phyloP scores from a whole-genome alignment of 1,140 invertebrate species.

The Danaus plexippus region DNA sequence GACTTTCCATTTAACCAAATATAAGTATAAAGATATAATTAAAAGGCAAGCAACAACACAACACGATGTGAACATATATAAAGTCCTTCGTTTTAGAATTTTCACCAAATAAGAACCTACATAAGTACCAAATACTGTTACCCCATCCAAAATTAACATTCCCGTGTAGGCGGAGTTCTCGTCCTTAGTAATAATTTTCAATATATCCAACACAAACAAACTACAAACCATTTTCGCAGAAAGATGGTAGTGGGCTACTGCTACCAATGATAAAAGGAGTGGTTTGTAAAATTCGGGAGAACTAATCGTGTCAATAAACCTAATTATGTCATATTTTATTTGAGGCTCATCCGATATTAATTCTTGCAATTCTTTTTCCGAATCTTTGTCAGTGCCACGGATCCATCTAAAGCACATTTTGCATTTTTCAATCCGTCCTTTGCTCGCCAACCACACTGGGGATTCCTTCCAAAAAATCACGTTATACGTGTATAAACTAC shows the following conservation, averaged over 20 bases:
- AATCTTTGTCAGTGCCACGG: constrained; percentile 23
- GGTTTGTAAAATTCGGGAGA: constrained; percentile 28
- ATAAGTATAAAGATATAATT: constrained; percentile 25
- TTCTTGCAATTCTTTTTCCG: constrained; percentile 26
- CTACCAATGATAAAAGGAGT: constrained; percentile 16
- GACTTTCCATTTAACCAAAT: constrained; percentile 17
- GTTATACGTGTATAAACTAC: constrained; percentile 21
- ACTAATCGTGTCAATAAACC: constrained; percentile 9
- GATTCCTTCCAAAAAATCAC: constrained; percentile 35
- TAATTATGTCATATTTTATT: constrained; percentile 7
- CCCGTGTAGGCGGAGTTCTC: constrained; percentile 23
- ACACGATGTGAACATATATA: constrained; percentile 18
- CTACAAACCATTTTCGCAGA: constrained; percentile 32
- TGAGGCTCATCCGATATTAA: constrained; percentile 18
- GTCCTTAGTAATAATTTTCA: constrained; percentile 27
- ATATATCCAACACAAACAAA: constrained; percentile 33
- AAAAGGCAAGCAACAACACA: constrained; percentile 23
- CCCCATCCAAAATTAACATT: constrained; percentile 34
- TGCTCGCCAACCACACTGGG: constrained; percentile 36
- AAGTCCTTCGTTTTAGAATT: constrained; percentile 21
- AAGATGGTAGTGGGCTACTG: constrained; percentile 17
- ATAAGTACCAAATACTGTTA: constrained; percentile 31
- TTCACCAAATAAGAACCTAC: constrained; percentile 21
- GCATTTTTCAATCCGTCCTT: constrained; percentile 27
- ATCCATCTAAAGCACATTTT: constrained; percentile 25